These are phyloP conservation scores for Musca domestica DNA, from an alignment of 1,140 invertebrate genomes.

Conservation along the genomic window DNA sequence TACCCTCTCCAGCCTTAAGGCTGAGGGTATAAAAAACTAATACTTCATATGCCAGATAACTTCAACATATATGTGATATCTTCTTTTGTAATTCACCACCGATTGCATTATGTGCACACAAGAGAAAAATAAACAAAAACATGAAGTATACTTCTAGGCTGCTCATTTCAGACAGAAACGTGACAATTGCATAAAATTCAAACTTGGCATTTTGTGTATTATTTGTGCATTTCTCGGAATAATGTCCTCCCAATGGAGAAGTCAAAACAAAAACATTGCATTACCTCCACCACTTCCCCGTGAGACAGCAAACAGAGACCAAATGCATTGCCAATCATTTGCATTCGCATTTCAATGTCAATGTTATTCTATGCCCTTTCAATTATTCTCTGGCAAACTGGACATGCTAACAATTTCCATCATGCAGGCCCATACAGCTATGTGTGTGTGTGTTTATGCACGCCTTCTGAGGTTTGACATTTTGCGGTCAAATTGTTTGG, in stretches of 20 bases:
- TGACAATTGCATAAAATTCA: not conserved
- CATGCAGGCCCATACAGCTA: not conserved
- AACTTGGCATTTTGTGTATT: not conserved
- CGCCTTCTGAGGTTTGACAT: conserved; percentile 10
- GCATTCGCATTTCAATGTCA: conserved; percentile 5
- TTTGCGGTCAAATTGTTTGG: conserved; percentile 7
- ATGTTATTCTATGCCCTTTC: conserved; percentile 11
- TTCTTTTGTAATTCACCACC: not conserved
- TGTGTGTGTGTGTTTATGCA: too few species aligned
- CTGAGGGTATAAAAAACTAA: too few species aligned
- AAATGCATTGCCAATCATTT: not conserved
- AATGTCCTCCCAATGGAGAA: not conserved
- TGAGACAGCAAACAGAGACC: not conserved
- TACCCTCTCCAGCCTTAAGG: too few species aligned
- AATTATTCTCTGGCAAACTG: too few species aligned
- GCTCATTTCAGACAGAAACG: not conserved
- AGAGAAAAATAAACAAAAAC: conserved; percentile 8
- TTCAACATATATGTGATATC: too few species aligned
- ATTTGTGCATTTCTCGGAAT: too few species aligned
- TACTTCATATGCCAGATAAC: too few species aligned
- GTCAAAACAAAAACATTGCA: too few species aligned
- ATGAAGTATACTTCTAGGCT: not conserved
- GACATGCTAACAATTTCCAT: not conserved
- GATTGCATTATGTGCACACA: not conserved
- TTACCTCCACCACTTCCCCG: not conserved